Percentiles rank a stretch among this genome's conserved stretches.
These are phyloP conservation scores for Rhabdophis nuchalis DNA, from an alignment of 2,797 vertebrate genomes.

Conservation along the genomic window DNA sequence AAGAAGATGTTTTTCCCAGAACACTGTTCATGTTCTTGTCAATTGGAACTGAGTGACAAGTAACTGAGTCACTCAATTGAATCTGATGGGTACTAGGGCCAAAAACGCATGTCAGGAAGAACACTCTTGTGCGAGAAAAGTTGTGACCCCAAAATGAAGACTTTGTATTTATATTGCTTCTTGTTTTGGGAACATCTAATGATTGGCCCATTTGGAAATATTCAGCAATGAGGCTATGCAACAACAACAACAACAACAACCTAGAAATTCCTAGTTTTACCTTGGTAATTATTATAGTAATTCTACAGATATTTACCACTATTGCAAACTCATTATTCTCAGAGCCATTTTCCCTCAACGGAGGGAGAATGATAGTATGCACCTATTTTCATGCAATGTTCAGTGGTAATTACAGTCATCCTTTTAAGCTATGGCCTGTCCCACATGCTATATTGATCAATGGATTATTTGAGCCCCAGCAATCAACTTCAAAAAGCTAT, in stretches of 20 bases:
- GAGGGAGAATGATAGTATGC: background rate
- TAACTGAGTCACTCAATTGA: background rate
- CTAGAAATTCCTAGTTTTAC: background rate
- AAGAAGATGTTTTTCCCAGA: background rate
- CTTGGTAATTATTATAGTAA: background rate
- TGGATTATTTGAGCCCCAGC: background rate
- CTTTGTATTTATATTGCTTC: background rate
- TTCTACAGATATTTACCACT: too few relatives aligned
- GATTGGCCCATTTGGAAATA: background rate
- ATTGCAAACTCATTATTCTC: background rate
- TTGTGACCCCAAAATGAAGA: background rate
- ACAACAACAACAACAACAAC: background rate
- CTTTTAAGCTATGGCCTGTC: background rate
- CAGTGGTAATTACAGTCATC: too few relatives aligned
- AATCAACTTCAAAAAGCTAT: background rate
- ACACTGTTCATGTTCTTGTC: background rate
- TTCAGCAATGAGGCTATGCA: background rate
- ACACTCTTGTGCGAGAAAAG: background rate
- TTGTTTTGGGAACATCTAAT: background rate
- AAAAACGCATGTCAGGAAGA: background rate
- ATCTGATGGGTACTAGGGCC: background rate
- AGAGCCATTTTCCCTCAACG: background rate
- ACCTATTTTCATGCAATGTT: background rate
- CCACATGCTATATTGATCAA: background rate
- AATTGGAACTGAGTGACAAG: background rate